These are phyloP conservation scores for Drymonia ruficornis DNA, from an alignment of 2,888 invertebrate genomes.

Conservation along the genomic window DNA sequence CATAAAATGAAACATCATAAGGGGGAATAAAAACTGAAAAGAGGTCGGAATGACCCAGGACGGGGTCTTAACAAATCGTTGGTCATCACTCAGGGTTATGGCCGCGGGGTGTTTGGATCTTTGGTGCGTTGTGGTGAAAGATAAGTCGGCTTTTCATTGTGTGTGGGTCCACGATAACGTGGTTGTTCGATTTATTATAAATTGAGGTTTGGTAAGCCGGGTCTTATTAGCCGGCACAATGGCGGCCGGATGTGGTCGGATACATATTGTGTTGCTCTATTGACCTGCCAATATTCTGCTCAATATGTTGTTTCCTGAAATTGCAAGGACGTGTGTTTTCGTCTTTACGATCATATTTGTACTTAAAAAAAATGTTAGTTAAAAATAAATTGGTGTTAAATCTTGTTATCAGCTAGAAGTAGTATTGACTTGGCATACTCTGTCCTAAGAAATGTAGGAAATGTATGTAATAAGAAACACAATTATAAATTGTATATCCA, in stretches of 20 bases:
- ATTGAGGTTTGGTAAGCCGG: constrained; percentile 60
- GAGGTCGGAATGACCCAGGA: constrained; percentile 72
- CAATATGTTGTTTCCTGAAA: constrained; percentile 20
- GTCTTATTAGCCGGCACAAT: constrained; percentile 64
- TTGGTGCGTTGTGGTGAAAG: constrained; percentile 58
- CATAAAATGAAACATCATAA: constrained; percentile 82
- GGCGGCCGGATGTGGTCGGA: constrained; percentile 48
- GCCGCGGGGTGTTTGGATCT: constrained; percentile 61
- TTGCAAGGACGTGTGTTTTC: too few species aligned
- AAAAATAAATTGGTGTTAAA: too few species aligned
- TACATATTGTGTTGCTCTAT: constrained; percentile 48
- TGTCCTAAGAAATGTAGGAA: too few species aligned
- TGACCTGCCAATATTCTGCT: constrained; percentile 18
- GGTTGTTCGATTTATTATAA: constrained; percentile 74
- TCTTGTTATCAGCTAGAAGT: too few species aligned
- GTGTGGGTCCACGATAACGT: constrained; percentile 64
- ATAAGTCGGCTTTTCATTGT: constrained; percentile 77
- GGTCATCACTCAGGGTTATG: constrained; percentile 80
- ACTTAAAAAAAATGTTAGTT: too few species aligned
- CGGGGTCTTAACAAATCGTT: constrained; percentile 79
- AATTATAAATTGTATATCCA: constrained; percentile 32
- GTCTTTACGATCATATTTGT: too few species aligned
- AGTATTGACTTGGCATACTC: too few species aligned
- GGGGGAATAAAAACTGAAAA: constrained; percentile 80
- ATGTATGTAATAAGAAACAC: too few species aligned